phyloP scores from a whole-genome alignment of 2,113 vertebrate species.

The Hydrolagus affinis region DNA sequence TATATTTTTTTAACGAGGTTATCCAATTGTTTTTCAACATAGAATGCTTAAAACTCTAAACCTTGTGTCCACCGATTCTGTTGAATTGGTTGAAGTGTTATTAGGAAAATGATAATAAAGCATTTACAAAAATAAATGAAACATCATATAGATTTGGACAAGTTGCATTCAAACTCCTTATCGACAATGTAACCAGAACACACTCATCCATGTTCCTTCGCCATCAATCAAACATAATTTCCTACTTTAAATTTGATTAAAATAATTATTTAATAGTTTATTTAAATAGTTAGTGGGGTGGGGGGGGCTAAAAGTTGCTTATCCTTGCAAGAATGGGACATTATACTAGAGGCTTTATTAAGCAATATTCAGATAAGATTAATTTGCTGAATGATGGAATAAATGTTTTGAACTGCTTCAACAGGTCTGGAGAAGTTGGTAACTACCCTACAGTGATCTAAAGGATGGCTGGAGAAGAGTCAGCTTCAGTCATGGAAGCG shows the following conservation, averaged over 20 bases:
- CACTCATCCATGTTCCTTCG: not conserved
- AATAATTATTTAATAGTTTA: not conserved
- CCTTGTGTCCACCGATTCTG: too few species aligned
- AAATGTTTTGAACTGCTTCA: slow-evolving; percentile 10
- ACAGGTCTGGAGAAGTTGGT: not conserved
- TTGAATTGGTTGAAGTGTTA: too few species aligned
- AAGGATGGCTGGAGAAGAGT: slow-evolving; percentile 41
- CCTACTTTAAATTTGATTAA: not conserved
- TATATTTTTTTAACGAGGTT: too few species aligned
- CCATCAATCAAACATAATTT: not conserved
- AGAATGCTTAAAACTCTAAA: too few species aligned
- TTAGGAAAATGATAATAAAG: too few species aligned
- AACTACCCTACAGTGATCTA: not conserved
- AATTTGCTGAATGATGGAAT: not conserved
- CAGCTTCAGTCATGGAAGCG: slow-evolving; percentile 42
- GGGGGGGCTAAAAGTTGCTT: not conserved
- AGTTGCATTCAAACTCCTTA: too few species aligned
- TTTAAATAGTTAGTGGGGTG: not conserved
- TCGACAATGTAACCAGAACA: too few species aligned
- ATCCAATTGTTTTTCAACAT: too few species aligned
- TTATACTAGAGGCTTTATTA: not conserved
- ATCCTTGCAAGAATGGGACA: not conserved
- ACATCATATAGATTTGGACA: too few species aligned
- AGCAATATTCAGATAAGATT: not conserved
- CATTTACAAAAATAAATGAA: too few species aligned